A percentile compares a stretch with the other conserved stretches of the same genome.
Evolutionary conservation across 2,797 vertebrate species (phyloP).

Genomic region (Mallotus villosus): DNA sequence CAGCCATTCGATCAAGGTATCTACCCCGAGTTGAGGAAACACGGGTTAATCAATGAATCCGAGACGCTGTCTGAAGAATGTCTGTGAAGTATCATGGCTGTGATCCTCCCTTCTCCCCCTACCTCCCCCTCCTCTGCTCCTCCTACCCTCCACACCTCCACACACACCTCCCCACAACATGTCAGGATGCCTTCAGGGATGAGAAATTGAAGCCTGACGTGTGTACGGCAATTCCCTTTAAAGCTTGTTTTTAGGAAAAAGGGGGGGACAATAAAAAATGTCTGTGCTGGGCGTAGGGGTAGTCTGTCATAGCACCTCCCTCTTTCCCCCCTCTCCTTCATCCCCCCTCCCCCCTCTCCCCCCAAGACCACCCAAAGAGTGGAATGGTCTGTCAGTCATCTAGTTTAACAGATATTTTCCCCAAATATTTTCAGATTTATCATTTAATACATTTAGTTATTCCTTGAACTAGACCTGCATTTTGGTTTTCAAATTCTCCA

Average conservation of each 20-base stretch:
- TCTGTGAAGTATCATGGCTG: slow-evolving; percentile 55
- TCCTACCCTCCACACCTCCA: background rate
- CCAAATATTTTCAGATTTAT: background rate
- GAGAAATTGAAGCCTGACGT: slow-evolving; percentile 45
- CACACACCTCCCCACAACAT: slow-evolving; percentile 14
- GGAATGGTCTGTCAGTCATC: slow-evolving; percentile 67
- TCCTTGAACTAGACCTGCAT: too few relatives aligned
- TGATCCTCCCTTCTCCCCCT: slow-evolving; percentile 4
- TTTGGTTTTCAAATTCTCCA: too few relatives aligned
- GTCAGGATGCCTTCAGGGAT: slow-evolving; percentile 45
- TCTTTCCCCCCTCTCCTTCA: slow-evolving; percentile 8
- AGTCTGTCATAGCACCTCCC: slow-evolving; percentile 41
- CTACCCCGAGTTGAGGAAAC: slow-evolving; percentile 50
- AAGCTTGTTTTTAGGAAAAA: slow-evolving; percentile 44
- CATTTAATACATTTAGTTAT: too few relatives aligned
- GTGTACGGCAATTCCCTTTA: slow-evolving; percentile 48
- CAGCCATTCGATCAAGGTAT: slow-evolving; percentile 61
- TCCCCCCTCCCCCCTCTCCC: slow-evolving; percentile 6
- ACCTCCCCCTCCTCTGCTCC: too few relatives aligned
- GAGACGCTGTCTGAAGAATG: slow-evolving; percentile 56
- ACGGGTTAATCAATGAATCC: slow-evolving; percentile 42
- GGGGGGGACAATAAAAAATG: slow-evolving; percentile 54
- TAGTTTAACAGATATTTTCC: slow-evolving; percentile 10
- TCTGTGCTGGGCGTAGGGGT: slow-evolving; percentile 44
- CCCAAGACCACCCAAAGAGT: slow-evolving; percentile 69